Percentiles rank a stretch among this genome's conserved stretches.
These are phyloP conservation scores for Mola mola DNA, from an alignment of 2,113 vertebrate genomes.

Conservation along the genomic window DNA sequence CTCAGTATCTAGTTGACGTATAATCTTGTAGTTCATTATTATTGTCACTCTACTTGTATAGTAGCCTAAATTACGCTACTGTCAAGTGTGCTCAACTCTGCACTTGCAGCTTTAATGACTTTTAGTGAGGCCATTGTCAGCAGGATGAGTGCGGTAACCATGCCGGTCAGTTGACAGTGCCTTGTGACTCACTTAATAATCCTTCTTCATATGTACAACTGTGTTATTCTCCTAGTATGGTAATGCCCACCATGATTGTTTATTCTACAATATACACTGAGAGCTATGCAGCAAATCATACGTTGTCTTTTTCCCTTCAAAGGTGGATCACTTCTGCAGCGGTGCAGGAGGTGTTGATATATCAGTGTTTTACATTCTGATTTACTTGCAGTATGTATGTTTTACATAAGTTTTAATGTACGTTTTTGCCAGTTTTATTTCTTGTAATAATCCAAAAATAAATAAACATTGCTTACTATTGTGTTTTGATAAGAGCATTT, in stretches of 20 bases:
- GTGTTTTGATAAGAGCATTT: conserved; percentile 15
- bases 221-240: conserved; percentile 15
- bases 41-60: conserved; percentile 1
- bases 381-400: not conserved
- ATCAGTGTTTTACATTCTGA: conserved; percentile 22
- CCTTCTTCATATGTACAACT: conserved; percentile 29
- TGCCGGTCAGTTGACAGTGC: conserved; percentile 63
- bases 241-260: conserved; percentile 16
- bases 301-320: conserved; percentile 13
- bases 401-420: conserved; percentile 16
- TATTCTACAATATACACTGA: conserved; percentile 43
- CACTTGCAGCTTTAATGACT: conserved; percentile 42
- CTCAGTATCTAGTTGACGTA: too few species aligned
- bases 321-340: conserved; percentile 14
- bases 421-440: not conserved
- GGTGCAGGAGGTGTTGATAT: not conserved
- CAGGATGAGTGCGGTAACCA: conserved; percentile 44
- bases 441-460: conserved; percentile 5
- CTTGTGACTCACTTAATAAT: conserved; percentile 62
- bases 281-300: conserved; percentile 60
- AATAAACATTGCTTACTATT: not conserved
- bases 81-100: conserved; percentile 41
- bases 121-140: conserved; percentile 41
- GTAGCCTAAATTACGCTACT: conserved; percentile 13
- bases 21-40: not conserved